These are phyloP conservation scores for Venustaconcha ellipsiformis DNA, from an alignment of 1,140 invertebrate species.

Conservation along the genomic window DNA sequence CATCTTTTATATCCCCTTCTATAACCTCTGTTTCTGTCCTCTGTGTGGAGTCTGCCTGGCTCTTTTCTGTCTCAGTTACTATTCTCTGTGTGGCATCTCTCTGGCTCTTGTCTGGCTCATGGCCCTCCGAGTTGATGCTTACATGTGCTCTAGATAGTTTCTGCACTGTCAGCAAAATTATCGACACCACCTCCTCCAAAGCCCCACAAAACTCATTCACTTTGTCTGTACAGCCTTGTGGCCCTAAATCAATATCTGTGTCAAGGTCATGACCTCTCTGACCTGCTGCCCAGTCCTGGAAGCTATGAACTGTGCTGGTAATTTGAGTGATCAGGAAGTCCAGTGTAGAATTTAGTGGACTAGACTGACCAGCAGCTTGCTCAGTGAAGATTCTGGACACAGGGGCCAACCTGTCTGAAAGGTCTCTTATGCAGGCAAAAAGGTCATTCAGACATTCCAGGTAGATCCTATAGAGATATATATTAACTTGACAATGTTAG, in stretches of 20 bases:
- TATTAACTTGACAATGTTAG: no score
- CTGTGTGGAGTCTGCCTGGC: no score
- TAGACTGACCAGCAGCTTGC: conserved; percentile 6
- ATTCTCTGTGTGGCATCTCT: no score
- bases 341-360: conserved; percentile 29
- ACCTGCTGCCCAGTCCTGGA: conserved; percentile 14
- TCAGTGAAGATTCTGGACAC: conserved; percentile 24
- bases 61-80: no score
- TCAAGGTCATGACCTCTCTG: not conserved
- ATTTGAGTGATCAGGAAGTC: conserved; percentile 20
- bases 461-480: no score
- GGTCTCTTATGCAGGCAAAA: no score
- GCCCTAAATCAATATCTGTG: not conserved
- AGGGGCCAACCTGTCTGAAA: conserved; percentile 4
- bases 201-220: conserved; percentile 6
- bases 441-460: no score
- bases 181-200: conserved; percentile 42
- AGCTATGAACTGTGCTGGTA: not conserved
- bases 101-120: not conserved
- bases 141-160: conserved; percentile 42
- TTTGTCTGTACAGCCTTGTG: not conserved
- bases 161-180: conserved; percentile 49
- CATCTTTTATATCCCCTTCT: conserved; percentile 24
- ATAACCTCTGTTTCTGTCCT: not conserved
- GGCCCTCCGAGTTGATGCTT: conserved; percentile 1